Conservation (phyloP, 2,797 vertebrate species). For the Pseudopleuronectes americanus region DNA sequence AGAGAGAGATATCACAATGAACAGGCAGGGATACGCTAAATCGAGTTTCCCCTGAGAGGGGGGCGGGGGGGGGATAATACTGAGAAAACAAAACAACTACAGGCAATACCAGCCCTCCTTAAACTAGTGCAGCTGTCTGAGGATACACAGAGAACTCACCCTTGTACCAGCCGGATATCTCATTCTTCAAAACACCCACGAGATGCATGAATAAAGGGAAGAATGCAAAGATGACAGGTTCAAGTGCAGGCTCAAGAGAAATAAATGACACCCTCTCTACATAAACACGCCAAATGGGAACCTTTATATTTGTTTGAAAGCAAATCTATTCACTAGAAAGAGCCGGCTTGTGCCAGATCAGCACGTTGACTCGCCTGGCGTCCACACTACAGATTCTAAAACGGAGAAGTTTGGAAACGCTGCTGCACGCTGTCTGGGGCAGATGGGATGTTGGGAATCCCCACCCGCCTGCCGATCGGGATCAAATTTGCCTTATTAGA, state of each 20-base stretch:
- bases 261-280: constrained; percentile 24
- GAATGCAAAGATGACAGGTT: constrained; percentile 17
- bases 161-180: neutral
- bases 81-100: constrained; percentile 67
- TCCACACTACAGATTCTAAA: too few relatives aligned
- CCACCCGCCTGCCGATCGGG: too few relatives aligned
- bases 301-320: too few relatives aligned
- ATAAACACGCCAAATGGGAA: constrained; percentile 32
- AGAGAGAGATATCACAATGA: constrained; percentile 51
- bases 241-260: constrained; percentile 34
- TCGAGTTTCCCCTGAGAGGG: constrained; percentile 49
- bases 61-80: constrained; percentile 34
- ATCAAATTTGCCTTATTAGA: too few relatives aligned
- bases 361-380: too few relatives aligned
- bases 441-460: too few relatives aligned
- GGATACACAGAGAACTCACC: constrained; percentile 37
- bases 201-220: neutral
- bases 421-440: too few relatives aligned
- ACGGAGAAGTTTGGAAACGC: too few relatives aligned
- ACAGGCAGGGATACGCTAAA: constrained; percentile 63
- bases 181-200: neutral
- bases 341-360: too few relatives aligned
- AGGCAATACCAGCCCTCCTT: constrained; percentile 51
- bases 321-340: too few relatives aligned
- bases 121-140: constrained; percentile 50